Base-by-base conservation (phyloP, 2,888 invertebrate genomes). In the Perithous albicinctus region DNA sequence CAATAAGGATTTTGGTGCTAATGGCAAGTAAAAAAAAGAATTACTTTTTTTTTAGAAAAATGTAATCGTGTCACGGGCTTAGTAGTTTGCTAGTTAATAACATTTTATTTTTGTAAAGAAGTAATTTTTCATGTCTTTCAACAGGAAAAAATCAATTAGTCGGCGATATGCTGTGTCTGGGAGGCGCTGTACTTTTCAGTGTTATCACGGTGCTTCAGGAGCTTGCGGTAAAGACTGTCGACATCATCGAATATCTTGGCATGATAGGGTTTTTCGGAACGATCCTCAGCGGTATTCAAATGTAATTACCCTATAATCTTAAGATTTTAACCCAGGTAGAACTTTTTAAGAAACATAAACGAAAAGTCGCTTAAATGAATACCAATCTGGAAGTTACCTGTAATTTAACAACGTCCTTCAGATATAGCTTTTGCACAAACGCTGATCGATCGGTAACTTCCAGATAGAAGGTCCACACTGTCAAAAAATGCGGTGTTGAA, bases 151-250 rank as follows among this genome's bases (percentile, higher is more conserved):
- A 97, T 92, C 96, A 96, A 86, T 93, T 97, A 12, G 95, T 97
- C 2, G 98, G 98, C 2, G 97, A 98, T 91, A 95, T 97, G 95
- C 93, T 97, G 23, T 96, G 97, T 89, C 93, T 97, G 7, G 95
- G 95, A 7, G 97, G 97, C 2, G 97, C 97, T 0, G 94, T 96
- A 0, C 93, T 97, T 4, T 97, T 96, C 89, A 97, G 97, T 1
- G 94, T 96, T 56, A 96, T 96, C 20, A 97, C 97, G 86, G 96
- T 97, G 0, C 93, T 96, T 0, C 96, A 97, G 94, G 98, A 98
- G 92, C 95, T 96, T 92, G 95, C 96, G 84, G 96, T 98, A n/a
- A 96, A 96, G 90, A 95, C 95, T 10, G 95, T 96, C 86, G 95
- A 96, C 81, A 95, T 96, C 84, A 94, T 96, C 54, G 97, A 97